phyloP scores from a whole-genome alignment of 1,140 invertebrate genomes.

The Mylabris phalerata region DNA sequence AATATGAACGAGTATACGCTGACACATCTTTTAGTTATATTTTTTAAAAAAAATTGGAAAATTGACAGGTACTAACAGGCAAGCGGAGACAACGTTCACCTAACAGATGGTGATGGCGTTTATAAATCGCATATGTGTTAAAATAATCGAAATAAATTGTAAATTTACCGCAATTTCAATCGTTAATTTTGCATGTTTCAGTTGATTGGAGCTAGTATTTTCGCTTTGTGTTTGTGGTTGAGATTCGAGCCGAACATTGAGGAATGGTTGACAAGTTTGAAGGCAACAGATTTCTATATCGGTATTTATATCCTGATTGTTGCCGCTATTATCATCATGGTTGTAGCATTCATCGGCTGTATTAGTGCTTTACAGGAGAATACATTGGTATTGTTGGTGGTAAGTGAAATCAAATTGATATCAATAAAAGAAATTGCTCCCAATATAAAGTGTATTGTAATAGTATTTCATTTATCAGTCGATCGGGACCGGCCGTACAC shows the following conservation, averaged over 20 bases:
- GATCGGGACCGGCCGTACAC: no score
- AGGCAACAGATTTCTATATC: constrained; percentile 69
- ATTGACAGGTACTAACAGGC: no score
- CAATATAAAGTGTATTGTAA: not conserved
- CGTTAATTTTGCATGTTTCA: constrained; percentile 44
- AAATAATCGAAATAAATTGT: not conserved
- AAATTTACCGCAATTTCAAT: not conserved
- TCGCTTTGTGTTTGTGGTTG: constrained; percentile 73
- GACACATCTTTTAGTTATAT: no score
- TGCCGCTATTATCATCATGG: constrained; percentile 60
- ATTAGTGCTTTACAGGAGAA: constrained; percentile 65
- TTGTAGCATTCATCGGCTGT: constrained; percentile 68
- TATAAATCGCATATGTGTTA: not conserved
- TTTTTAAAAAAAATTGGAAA: no score
- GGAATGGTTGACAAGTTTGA: constrained; percentile 68
- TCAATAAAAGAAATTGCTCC: not conserved
- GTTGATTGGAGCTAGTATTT: constrained; percentile 66
- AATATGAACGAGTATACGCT: no score
- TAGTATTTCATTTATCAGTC: not conserved
- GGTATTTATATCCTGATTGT: constrained; percentile 74
- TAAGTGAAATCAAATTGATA: constrained; percentile 43
- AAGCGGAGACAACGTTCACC: no score
- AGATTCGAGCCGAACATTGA: constrained; percentile 70
- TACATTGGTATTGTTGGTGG: constrained; percentile 50
- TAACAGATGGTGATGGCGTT: not conserved